A percentile compares a stretch with the other conserved stretches of the same genome.
These are phyloP conservation scores for Aromia moschata DNA, from an alignment of 2,888 invertebrate species.

Conservation along the genomic window DNA sequence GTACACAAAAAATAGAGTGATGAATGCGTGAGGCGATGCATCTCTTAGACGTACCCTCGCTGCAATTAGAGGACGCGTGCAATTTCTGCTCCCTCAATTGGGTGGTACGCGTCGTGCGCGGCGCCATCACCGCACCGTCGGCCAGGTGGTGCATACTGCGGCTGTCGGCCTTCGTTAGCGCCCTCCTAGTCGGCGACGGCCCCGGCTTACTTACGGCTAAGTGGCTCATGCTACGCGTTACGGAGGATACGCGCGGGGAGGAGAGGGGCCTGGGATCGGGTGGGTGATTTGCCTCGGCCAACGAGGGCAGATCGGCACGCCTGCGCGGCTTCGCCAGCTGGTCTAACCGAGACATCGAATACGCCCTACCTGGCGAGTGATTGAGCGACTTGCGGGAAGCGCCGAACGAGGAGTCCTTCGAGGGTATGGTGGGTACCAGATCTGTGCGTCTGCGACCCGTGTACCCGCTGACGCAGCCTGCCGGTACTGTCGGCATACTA, in stretches of 20 bases:
- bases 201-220: conserved; percentile 66
- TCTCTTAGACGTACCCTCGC: conserved; percentile 62
- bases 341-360: conserved; percentile 94
- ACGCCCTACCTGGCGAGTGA: conserved; percentile 82
- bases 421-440: conserved; percentile 89
- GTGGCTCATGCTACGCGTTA: conserved; percentile 80
- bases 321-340: conserved; percentile 78
- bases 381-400: conserved; percentile 64
- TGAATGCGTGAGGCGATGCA: too few relatives aligned
- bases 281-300: conserved; percentile 56
- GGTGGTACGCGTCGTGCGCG: conserved; percentile 60
- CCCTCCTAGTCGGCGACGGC: conserved; percentile 59
- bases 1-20: too few relatives aligned
- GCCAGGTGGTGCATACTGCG: conserved; percentile 62
- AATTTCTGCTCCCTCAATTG: conserved; percentile 62
- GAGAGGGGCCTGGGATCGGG: conserved; percentile 55
- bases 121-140: conserved; percentile 53
- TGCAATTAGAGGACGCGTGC: conserved; percentile 56
- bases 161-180: conserved; percentile 60
- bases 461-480: conserved; percentile 74
- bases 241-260: conserved; percentile 59
- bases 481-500: conserved; percentile 60
- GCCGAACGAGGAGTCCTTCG: conserved; percentile 69
- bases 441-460: conserved; percentile 89
- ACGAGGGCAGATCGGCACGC: conserved; percentile 62